Evolutionary conservation across 2,113 vertebrate genomes (phyloP).

Genomic region (Maccullochella peelii): DNA sequence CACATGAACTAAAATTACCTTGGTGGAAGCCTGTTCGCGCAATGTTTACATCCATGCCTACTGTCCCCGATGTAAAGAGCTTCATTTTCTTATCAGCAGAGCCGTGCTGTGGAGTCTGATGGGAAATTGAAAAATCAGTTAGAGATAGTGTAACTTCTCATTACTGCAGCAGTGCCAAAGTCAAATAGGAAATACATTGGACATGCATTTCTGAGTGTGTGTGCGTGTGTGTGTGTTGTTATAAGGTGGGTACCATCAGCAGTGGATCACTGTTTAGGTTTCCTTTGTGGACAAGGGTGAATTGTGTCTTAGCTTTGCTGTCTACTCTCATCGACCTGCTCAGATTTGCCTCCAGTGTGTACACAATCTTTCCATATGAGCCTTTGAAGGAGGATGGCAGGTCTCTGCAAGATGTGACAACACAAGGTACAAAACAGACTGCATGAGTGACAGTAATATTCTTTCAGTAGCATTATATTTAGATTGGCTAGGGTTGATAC

Average conservation of each 20-base stretch:
- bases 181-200: not conserved
- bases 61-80: conserved; percentile 66
- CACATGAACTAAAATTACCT: conserved; percentile 43
- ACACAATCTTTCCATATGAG: conserved; percentile 62
- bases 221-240: not conserved
- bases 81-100: conserved; percentile 69
- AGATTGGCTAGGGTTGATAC: not conserved
- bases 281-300: conserved; percentile 54
- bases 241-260: conserved; percentile 54
- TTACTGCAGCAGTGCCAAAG: not conserved
- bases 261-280: conserved; percentile 4
- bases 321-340: conserved; percentile 59
- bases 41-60: conserved; percentile 71
- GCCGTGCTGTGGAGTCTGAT: conserved; percentile 64
- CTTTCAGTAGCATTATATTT: not conserved
- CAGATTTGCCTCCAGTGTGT: conserved; percentile 70
- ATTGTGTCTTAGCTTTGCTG: conserved; percentile 62
- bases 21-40: conserved; percentile 52
- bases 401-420: conserved; percentile 47
- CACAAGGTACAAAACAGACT: not conserved
- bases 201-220: not conserved
- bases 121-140: not conserved
- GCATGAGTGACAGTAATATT: not conserved
- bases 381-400: conserved; percentile 67
- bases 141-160: not conserved